These are phyloP conservation scores for Rhabdomys pumilio DNA, from an alignment of 2,797 vertebrate species.

Conservation along the genomic window DNA sequence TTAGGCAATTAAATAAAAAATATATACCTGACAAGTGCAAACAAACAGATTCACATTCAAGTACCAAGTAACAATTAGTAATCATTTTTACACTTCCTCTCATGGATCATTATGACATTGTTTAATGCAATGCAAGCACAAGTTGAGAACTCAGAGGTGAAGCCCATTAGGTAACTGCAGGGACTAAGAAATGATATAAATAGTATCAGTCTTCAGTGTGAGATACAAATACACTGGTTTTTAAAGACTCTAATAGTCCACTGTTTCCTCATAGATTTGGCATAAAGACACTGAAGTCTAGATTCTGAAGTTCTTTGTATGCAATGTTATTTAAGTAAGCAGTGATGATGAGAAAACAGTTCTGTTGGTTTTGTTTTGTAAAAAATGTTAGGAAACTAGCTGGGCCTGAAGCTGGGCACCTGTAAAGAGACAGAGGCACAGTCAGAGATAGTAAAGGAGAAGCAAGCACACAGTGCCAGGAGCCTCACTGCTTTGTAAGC, in stretches of 20 bases:
- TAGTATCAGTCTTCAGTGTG: neutral
- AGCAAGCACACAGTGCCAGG: neutral
- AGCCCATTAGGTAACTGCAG: neutral
- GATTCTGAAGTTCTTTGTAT: constrained; percentile 9
- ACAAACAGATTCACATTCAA: constrained; percentile 26
- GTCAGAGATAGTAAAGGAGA: neutral
- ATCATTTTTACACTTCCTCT: constrained; percentile 56
- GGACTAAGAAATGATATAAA: neutral
- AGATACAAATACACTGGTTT: constrained; percentile 2
- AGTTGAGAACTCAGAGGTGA: neutral
- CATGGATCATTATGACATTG: neutral
- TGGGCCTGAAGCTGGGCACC: neutral
- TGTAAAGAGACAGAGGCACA: neutral
- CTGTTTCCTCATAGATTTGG: neutral
- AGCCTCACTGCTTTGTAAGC: neutral
- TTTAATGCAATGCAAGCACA: constrained; percentile 35
- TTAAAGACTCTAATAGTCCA: constrained; percentile 1
- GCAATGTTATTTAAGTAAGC: constrained; percentile 45
- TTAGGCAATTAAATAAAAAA: constrained; percentile 54
- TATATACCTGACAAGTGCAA: neutral
- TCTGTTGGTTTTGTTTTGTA: neutral
- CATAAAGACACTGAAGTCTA: constrained; percentile 46
- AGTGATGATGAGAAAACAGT: constrained; percentile 11
- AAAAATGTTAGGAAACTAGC: constrained; percentile 15
- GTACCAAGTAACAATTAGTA: constrained; percentile 1